Percentiles rank a stretch among this genome's conserved stretches.
Evolutionary conservation across 2,797 vertebrate species (phyloP).

Genomic region (Rhodeus uyekii): DNA sequence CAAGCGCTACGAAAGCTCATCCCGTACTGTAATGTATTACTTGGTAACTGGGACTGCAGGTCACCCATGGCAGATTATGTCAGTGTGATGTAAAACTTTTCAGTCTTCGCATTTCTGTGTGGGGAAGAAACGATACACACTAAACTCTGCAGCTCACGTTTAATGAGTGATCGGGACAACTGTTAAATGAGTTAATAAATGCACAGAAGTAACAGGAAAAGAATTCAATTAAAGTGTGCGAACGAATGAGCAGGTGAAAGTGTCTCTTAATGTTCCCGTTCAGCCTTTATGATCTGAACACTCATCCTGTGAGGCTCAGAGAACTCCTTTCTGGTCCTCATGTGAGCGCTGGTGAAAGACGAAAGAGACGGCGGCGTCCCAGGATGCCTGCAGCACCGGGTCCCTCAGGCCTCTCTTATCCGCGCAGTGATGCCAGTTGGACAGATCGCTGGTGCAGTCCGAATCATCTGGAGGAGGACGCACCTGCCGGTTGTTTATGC

Average conservation of each 20-base stretch:
- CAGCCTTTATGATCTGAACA: neutral
- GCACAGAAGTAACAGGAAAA: neutral
- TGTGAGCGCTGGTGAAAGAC: slow-evolving; percentile 94
- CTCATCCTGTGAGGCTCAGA: slow-evolving; percentile 64
- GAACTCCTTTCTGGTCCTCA: slow-evolving; percentile 84
- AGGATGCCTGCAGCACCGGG: slow-evolving; percentile 85
- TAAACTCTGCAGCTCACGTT: neutral
- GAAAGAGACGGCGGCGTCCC: slow-evolving; percentile 90
- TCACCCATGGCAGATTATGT: slow-evolving; percentile 86
- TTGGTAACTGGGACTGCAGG: slow-evolving; percentile 82
- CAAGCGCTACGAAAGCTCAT: slow-evolving; percentile 77
- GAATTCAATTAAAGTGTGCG: neutral
- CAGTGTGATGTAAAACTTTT: slow-evolving; percentile 78
- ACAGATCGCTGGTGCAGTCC: slow-evolving; percentile 92
- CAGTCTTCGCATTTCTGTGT: neutral
- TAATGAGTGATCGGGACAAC: neutral
- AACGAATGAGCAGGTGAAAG: neutral
- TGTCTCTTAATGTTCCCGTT: neutral
- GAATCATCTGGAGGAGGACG: slow-evolving; percentile 80
- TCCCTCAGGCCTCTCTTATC: slow-evolving; percentile 89
- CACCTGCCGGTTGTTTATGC: slow-evolving; percentile 86
- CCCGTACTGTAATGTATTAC: slow-evolving; percentile 76
- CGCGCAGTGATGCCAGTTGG: slow-evolving; percentile 91
- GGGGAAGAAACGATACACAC: neutral
- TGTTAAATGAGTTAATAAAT: neutral